phyloP scores from a whole-genome alignment of 1,140 invertebrate genomes.

The Forficula auricularia region DNA sequence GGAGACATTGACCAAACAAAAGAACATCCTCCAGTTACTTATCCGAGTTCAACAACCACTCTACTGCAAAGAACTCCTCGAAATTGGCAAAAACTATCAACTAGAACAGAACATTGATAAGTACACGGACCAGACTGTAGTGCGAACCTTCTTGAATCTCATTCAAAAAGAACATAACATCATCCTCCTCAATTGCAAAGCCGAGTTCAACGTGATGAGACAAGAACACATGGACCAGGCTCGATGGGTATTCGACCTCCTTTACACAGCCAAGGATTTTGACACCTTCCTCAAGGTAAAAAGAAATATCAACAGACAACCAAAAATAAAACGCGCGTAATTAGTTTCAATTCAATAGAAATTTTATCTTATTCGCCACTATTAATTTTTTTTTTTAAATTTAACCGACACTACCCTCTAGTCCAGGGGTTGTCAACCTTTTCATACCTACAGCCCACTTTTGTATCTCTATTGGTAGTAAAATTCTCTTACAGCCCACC shows the following conservation, averaged over 20 bases:
- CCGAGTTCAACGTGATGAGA: constrained; percentile 41
- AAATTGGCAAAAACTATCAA: constrained; percentile 33
- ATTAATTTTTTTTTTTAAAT: no score
- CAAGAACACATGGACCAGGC: constrained; percentile 41
- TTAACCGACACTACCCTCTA: no score
- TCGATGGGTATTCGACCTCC: constrained; percentile 41
- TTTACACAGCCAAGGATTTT: constrained; percentile 49
- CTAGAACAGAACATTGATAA: constrained; percentile 31
- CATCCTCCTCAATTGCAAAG: constrained; percentile 34
- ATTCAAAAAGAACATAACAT: constrained; percentile 35
- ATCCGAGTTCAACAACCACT: constrained; percentile 37
- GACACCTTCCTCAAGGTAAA: constrained; percentile 36
- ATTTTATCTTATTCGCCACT: no score
- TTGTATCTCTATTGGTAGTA: no score
- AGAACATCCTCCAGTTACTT: constrained; percentile 39
- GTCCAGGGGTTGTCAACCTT: no score
- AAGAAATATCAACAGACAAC: no score
- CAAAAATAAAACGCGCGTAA: no score
- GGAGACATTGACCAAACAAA: constrained; percentile 36
- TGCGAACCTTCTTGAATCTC: constrained; percentile 36
- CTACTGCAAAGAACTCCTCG: constrained; percentile 27
- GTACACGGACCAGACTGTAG: constrained; percentile 33
- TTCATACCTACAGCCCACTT: no score
- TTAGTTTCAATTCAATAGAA: no score
- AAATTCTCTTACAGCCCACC: no score